Evolutionary conservation across 2,888 invertebrate genomes (phyloP).

Genomic region (Melanostoma scalare): DNA sequence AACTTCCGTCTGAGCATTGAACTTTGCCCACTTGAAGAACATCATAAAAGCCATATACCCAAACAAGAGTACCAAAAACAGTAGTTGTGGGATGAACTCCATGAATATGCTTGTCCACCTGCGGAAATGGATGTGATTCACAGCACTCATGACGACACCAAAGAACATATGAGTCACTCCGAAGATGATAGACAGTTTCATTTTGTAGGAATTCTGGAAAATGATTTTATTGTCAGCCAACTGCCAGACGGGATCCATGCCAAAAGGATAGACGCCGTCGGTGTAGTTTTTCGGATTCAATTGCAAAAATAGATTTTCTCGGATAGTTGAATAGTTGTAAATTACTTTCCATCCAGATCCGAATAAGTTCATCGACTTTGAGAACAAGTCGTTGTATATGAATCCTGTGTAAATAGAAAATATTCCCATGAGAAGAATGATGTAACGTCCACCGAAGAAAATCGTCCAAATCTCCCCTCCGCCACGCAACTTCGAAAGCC

Average conservation of each 20-base stretch:
- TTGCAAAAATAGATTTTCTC: slow-evolving; percentile 81
- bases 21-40: slow-evolving; percentile 94
- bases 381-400: slow-evolving; percentile 98
- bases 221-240: slow-evolving; percentile 92
- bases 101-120: slow-evolving; percentile 87
- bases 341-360: slow-evolving; percentile 91
- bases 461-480: slow-evolving; percentile 96
- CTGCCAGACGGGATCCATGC: slow-evolving; percentile 90
- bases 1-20: slow-evolving; percentile 82
- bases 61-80: slow-evolving; percentile 93
- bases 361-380: slow-evolving; percentile 95
- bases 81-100: slow-evolving; percentile 94
- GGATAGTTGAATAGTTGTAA: slow-evolving; percentile 83
- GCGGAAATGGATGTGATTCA: slow-evolving; percentile 88
- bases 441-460: slow-evolving; percentile 98
- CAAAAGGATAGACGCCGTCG: slow-evolving; percentile 86
- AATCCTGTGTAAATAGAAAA: slow-evolving; percentile 99
- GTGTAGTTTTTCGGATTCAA: slow-evolving; percentile 85
- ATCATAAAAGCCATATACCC: slow-evolving; percentile 94
- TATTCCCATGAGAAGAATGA: slow-evolving; percentile 96
- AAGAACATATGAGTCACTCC: slow-evolving; percentile 97
- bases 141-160: slow-evolving; percentile 91
- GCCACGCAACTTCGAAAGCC: slow-evolving; percentile 85
- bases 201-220: slow-evolving; percentile 96
- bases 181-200: slow-evolving; percentile 96